Percentiles rank a stretch among this genome's conserved stretches.
Evolutionary conservation across 1,140 invertebrate species (phyloP).

Genomic region (Euborellia annulipes): DNA sequence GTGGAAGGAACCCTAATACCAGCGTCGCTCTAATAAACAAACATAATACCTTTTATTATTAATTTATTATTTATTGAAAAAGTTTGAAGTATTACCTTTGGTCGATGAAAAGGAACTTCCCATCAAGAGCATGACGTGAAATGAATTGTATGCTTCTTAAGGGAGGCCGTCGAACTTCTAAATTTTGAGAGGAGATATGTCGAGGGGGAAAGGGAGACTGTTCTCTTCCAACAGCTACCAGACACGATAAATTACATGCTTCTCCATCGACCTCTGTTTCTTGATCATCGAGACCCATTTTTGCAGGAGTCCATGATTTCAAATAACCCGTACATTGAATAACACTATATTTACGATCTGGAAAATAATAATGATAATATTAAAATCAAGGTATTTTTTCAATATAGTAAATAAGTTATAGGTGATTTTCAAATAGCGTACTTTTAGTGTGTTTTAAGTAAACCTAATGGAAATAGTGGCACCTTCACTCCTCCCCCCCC

Average conservation of each 20-base stretch:
- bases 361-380: slow-evolving; percentile 12
- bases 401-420: no score
- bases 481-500: no score
- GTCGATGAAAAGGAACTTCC: slow-evolving; percentile 44
- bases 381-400: background rate
- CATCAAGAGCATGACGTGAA: slow-evolving; percentile 38
- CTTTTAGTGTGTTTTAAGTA: no score
- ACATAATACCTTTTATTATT: slow-evolving; percentile 3
- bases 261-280: slow-evolving; percentile 51
- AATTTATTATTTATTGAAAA: background rate
- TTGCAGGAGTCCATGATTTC: slow-evolving; percentile 77
- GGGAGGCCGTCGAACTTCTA: background rate
- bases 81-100: slow-evolving; percentile 41
- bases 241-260: slow-evolving; percentile 62
- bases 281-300: slow-evolving; percentile 46
- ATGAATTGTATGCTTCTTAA: slow-evolving; percentile 47
- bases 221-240: slow-evolving; percentile 64
- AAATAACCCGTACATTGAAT: slow-evolving; percentile 83
- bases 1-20: slow-evolving; percentile 77
- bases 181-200: slow-evolving; percentile 2
- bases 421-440: no score
- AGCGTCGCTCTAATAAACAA: slow-evolving; percentile 59
- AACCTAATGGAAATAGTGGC: no score
- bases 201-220: slow-evolving; percentile 30
- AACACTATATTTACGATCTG: slow-evolving; percentile 61